Evolutionary conservation across 2,113 vertebrate species (phyloP).

Genomic region (Scortum barcoo): DNA sequence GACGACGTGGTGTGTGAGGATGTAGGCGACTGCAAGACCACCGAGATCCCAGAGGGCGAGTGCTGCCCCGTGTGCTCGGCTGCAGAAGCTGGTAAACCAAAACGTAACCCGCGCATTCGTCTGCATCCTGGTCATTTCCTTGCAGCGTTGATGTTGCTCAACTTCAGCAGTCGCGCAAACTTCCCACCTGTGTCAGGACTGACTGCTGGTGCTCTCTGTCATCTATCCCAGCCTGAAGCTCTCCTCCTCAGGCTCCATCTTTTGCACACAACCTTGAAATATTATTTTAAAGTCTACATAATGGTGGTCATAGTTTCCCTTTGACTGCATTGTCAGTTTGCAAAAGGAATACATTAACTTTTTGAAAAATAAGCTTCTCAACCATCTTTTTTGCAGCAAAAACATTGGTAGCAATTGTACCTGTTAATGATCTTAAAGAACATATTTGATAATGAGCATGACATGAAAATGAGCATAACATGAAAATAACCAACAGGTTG

Average conservation of each 20-base stretch:
- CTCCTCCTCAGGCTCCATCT: constrained; percentile 32
- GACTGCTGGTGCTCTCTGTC: constrained; percentile 27
- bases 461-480: no score
- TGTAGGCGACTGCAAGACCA: constrained; percentile 83
- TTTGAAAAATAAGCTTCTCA: constrained; percentile 55
- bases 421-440: background rate
- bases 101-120: background rate
- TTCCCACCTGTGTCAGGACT: constrained; percentile 15
- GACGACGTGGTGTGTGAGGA: constrained; percentile 90
- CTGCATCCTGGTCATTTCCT: constrained; percentile 1
- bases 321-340: constrained; percentile 1
- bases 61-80: constrained; percentile 89
- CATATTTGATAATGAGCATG: background rate
- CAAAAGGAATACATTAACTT: constrained; percentile 54
- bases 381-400: constrained; percentile 14
- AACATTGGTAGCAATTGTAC: background rate
- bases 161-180: background rate
- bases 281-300: background rate
- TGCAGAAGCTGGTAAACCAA: constrained; percentile 54
- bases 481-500: background rate
- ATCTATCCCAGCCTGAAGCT: constrained; percentile 8
- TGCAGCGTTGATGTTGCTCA: background rate
- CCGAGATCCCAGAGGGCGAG: constrained; percentile 86
- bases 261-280: constrained; percentile 22
- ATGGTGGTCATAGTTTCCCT: constrained; percentile 32